Evolutionary conservation across 30 jellyfish, hydroid and myxozoan species (phyloP), one percentile per base, ranked within the genome.

Genomic region (Hydractinia echinata): DNA sequence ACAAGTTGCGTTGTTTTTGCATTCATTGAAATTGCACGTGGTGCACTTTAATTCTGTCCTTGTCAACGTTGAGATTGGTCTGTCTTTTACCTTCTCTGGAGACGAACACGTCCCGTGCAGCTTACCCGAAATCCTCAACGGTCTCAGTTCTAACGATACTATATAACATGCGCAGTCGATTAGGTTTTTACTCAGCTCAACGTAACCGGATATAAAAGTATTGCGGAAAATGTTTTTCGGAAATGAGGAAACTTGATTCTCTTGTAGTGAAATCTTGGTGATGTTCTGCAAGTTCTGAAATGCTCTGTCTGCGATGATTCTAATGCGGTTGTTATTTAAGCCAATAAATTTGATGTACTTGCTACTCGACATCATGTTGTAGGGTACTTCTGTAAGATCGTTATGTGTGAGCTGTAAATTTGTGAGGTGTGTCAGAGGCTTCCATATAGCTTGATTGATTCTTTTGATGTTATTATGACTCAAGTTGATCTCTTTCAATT

Each of bases 1-100:
- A 15, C 81, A 71, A 13, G 81, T 71, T 19, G 70, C 81, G 51
- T 71, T 71, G n/a, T 71, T 71, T 19, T 71, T 54, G 51, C 81
- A 71, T 19, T 50, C 70, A 58, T 71, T 13, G 51, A 71, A 71
- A 71, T 71, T 58, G 51, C 81, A 71, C 60, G 55, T 50, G 14
- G 81, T 71, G 68, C 81, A 71, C n/a, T 71, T 71, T 6, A 71
- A 58, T 71, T 71, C 81, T 19, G 55, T n/a, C n/a, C 81, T 7
- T 20, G 81, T 71, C 60, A 71, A 20, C 68, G 60, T 5, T 9
- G 68, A 30, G 55, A 71, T 71, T 9, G 9, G 81, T 6, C 81
- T 54, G 55, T 58, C 81, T 71, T 6, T 71, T 15, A 71, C 18
- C 8, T 8, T 14, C 18, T 30, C 18, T 48, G 81, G 81, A 10